phyloP scores from a whole-genome alignment of 23 tunicate genomes.

The Clavelina lepadiformis region DNA sequence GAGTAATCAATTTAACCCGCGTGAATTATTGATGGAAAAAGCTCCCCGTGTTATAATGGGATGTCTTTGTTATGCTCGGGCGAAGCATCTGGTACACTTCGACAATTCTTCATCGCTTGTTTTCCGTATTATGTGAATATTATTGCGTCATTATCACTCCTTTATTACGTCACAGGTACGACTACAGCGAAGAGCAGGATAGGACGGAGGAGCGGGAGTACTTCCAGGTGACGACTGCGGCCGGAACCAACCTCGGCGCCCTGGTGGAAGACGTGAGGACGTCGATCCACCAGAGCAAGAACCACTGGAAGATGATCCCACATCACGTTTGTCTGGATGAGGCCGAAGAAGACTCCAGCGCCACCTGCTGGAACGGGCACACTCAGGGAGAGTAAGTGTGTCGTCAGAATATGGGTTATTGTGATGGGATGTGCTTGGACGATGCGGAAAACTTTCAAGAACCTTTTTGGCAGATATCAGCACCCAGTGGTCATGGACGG shows the following conservation, averaged over 20 bases:
- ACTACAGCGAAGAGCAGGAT: not conserved
- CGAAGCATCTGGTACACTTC: too few relatives aligned
- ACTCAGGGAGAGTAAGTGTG: slow-evolving; percentile 8
- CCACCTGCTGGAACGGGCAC: slow-evolving; percentile 49
- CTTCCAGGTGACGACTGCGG: not conserved
- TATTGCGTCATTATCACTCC: too few relatives aligned
- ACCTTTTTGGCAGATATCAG: not conserved
- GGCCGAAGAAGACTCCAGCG: not conserved
- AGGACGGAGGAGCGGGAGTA: not conserved
- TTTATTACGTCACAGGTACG: slow-evolving; percentile 5
- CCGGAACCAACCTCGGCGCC: slow-evolving; percentile 4
- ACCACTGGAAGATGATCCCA: slow-evolving; percentile 29
- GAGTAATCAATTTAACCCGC: too few relatives aligned
- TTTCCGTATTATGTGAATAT: too few relatives aligned
- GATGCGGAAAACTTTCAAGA: not conserved
- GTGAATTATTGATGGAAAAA: too few relatives aligned
- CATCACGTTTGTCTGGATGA: slow-evolving; percentile 4
- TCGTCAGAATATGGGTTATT: too few relatives aligned
- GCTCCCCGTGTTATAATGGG: too few relatives aligned
- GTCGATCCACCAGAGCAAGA: not conserved
- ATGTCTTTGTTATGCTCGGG: too few relatives aligned
- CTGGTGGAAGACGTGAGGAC: slow-evolving; percentile 13
- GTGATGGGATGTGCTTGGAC: too few relatives aligned
- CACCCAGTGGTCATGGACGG: not conserved
- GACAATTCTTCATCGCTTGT: too few relatives aligned